phyloP scores from a whole-genome alignment of 2,113 vertebrate species.

The Eupsittula cactorum region DNA sequence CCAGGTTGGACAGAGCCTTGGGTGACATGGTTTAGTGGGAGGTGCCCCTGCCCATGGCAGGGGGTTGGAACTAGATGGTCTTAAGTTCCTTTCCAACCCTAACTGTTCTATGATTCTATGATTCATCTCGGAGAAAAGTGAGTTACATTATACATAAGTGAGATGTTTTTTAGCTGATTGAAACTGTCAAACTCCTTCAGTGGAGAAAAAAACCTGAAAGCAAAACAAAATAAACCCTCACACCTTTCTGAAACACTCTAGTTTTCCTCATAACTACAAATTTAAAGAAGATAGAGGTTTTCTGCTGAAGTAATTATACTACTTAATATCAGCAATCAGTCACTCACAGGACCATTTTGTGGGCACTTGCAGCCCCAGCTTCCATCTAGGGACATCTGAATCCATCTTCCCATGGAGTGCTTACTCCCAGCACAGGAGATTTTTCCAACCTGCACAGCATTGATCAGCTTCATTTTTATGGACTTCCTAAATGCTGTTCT shows the following conservation, averaged over 20 bases:
- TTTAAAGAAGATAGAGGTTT: background rate
- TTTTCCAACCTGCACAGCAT: background rate
- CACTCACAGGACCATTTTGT: background rate
- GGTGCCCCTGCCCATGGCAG: no score
- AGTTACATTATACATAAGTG: background rate
- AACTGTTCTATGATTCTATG: no score
- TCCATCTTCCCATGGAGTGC: background rate
- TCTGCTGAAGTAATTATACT: background rate
- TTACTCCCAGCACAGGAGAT: background rate
- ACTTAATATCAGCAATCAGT: background rate
- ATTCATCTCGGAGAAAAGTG: background rate
- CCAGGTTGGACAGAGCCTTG: no score
- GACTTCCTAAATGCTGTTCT: background rate
- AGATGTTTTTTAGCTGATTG: background rate
- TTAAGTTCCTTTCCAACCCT: no score
- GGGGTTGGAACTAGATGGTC: no score
- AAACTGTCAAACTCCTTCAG: background rate
- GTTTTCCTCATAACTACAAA: fast-evolving
- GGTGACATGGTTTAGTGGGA: no score
- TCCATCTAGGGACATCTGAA: background rate
- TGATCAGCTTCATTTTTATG: background rate
- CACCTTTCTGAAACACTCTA: background rate
- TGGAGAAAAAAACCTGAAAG: background rate
- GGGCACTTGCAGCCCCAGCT: background rate
- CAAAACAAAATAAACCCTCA: background rate